Percentiles rank a stretch among this genome's conserved stretches.
These are phyloP conservation scores for Beris morrisii DNA, from an alignment of 2,888 invertebrate genomes.

Conservation along the genomic window DNA sequence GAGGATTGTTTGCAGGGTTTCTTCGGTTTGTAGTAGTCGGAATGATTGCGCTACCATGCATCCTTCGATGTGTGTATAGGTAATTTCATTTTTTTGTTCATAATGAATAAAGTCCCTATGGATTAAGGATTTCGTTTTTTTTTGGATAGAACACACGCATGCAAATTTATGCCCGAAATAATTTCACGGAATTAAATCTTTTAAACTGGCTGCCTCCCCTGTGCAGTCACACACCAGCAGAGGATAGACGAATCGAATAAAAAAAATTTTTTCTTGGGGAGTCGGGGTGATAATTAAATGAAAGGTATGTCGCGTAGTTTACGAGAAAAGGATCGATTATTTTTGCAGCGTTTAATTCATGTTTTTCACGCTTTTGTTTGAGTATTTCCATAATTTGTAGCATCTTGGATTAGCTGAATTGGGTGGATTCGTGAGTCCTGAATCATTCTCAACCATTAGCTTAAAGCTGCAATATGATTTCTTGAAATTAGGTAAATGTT, in stretches of 20 bases:
- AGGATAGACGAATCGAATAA: conserved; percentile 6
- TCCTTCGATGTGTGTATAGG: conserved; percentile 18
- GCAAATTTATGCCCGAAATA: conserved; percentile 29
- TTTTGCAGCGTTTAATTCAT: too few relatives aligned
- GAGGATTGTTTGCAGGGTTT: conserved; percentile 20
- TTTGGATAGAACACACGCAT: conserved; percentile 19
- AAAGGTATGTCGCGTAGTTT: neutral
- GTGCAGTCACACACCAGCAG: neutral
- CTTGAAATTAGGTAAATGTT: too few relatives aligned
- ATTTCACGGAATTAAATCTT: conserved; percentile 32
- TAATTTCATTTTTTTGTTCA: conserved; percentile 19
- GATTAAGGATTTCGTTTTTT: conserved; percentile 31
- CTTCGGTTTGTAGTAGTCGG: conserved; percentile 15
- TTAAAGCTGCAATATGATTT: too few relatives aligned
- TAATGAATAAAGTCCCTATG: conserved; percentile 26
- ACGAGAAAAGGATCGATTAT: too few relatives aligned
- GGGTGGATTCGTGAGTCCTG: too few relatives aligned
- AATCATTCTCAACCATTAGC: too few relatives aligned
- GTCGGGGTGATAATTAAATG: conserved; percentile 28
- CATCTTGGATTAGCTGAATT: too few relatives aligned
- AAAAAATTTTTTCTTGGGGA: conserved; percentile 22
- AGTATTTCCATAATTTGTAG: too few relatives aligned
- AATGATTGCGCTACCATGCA: conserved; percentile 11
- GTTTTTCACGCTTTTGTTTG: too few relatives aligned
- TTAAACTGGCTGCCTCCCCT: conserved; percentile 10